Conservation (phyloP, 2,888 invertebrate genomes). For the Philonicus albiceps region DNA sequence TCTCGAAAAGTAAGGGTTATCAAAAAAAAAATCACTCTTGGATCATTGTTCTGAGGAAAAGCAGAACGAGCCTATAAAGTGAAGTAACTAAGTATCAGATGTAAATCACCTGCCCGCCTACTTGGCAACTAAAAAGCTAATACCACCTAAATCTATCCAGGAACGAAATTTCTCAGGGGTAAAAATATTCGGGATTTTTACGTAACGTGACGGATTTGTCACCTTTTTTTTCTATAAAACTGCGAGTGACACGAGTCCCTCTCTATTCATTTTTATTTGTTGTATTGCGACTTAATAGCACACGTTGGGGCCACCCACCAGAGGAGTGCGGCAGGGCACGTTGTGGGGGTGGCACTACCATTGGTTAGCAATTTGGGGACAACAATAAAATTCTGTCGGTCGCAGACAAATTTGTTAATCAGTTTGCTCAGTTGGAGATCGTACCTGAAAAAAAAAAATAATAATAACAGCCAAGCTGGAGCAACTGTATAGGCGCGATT, state of each 20-base stretch:
- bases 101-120: background rate
- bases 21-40: no score
- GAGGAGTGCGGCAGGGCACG: background rate
- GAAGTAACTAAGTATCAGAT: no score
- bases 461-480: background rate
- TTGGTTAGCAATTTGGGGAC: constrained; percentile 43
- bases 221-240: constrained; percentile 5
- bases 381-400: constrained; percentile 47
- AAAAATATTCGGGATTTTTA: background rate
- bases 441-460: background rate
- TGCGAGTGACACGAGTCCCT: background rate
- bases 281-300: background rate
- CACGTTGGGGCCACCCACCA: background rate
- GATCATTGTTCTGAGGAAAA: background rate
- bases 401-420: constrained; percentile 46
- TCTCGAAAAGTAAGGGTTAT: no score
- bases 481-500: background rate
- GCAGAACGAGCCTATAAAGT: background rate
- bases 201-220: background rate
- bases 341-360: background rate
- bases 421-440: constrained; percentile 46
- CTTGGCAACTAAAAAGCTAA: background rate
- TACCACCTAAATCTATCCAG: background rate
- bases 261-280: constrained; percentile 3
- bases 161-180: background rate